Percentiles rank a stretch among this genome's conserved stretches.
Conservation (phyloP, 1,140 invertebrate genomes). For the Diorhabda elongata region DNA sequence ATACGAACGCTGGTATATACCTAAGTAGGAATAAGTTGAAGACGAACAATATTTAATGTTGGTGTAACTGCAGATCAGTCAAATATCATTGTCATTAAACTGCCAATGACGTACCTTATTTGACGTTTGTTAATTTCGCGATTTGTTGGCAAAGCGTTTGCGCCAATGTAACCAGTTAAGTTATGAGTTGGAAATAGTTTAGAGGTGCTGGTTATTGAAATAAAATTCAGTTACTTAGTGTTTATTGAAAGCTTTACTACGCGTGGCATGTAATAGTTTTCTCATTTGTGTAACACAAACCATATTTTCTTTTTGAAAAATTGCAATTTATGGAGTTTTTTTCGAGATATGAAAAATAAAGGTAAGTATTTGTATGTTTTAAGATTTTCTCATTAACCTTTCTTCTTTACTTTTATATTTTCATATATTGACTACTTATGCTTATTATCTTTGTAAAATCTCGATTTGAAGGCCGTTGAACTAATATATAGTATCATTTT, state of each 20-base stretch:
- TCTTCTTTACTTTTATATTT: too few relatives aligned
- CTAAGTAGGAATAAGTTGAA: too few relatives aligned
- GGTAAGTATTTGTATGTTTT: not conserved
- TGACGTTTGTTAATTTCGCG: not conserved
- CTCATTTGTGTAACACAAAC: not conserved
- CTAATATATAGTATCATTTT: too few relatives aligned
- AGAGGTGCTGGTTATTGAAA: not conserved
- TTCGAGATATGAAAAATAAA: not conserved
- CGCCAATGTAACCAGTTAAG: not conserved
- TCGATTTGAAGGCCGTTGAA: too few relatives aligned
- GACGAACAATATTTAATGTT: too few relatives aligned
- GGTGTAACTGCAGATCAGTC: too few relatives aligned
- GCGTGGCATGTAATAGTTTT: not conserved
- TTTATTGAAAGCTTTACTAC: conserved; percentile 3
- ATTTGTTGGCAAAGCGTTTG: not conserved
- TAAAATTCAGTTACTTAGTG: not conserved
- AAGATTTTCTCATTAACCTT: too few relatives aligned
- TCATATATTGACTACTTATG: too few relatives aligned
- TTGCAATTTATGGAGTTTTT: not conserved
- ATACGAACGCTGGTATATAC: too few relatives aligned
- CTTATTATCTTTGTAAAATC: too few relatives aligned
- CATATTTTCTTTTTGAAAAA: not conserved
- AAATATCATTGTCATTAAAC: too few relatives aligned
- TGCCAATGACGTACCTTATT: not conserved
- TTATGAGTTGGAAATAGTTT: conserved; percentile 2